These are phyloP conservation scores for Lordiphosa stackelbergi DNA, from an alignment of 1,140 invertebrate genomes.

Conservation along the genomic window DNA sequence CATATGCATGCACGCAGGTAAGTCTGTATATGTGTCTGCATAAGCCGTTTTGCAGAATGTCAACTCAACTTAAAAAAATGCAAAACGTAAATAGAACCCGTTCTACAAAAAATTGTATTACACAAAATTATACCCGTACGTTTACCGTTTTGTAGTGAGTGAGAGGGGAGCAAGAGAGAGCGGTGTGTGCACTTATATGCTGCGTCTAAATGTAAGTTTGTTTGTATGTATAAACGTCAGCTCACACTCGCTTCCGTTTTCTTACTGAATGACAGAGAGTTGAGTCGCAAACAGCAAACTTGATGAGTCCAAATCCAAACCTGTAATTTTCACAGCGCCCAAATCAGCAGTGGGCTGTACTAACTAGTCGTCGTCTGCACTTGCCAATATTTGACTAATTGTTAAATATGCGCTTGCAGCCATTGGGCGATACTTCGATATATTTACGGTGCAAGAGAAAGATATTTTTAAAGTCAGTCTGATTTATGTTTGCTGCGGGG, in stretches of 20 bases:
- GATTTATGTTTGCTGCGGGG: no score
- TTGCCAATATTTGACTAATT: not conserved
- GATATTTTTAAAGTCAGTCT: no score
- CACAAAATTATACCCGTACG: not conserved
- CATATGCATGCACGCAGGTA: constrained; percentile 11
- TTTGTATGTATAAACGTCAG: constrained; percentile 19
- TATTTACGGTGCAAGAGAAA: no score
- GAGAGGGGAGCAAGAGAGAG: no score
- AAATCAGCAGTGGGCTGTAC: not conserved
- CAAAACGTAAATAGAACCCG: no score
- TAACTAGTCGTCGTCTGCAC: not conserved
- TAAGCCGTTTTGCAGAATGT: not conserved
- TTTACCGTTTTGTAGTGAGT: constrained; percentile 4
- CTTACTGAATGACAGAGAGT: constrained; percentile 25
- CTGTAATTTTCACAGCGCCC: constrained; percentile 11
- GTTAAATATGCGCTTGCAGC: not conserved
- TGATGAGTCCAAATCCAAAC: constrained; percentile 15
- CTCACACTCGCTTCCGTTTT: constrained; percentile 24
- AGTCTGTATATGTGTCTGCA: constrained; percentile 3
- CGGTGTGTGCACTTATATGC: not conserved
- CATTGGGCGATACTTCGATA: not conserved
- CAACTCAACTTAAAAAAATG: not conserved
- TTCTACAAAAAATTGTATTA: not conserved
- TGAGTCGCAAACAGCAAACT: constrained; percentile 9
- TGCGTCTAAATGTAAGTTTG: not conserved